Evolutionary conservation across 2,113 vertebrate species (phyloP), one percentile per base, ranked within the genome.

Genomic region (Sinocyclocheilus rhinocerous): DNA sequence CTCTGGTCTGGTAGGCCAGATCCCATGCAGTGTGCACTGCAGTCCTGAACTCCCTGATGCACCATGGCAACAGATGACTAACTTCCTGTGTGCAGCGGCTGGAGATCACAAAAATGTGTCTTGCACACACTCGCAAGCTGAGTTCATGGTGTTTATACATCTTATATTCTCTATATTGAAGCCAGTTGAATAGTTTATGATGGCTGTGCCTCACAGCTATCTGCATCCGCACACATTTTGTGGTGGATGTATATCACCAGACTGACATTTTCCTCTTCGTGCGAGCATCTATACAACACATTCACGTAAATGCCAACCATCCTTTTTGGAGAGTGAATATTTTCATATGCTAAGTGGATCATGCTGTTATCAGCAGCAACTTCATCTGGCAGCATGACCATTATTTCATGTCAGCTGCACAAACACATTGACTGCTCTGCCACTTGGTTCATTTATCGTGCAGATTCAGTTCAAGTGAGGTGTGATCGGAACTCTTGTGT

Each of bases 11-110:
- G 39, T 59, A 59, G 50, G 13, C 70, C 80, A 76, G 57, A 83
- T 73, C 15, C 15, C 42, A 83, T 52, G 81, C 63, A 52, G 81
- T 20, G 26, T 33, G 65, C 20, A 10, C 45, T 69, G 45, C 63
- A 70, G 63, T 83, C 80, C 61, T 33, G 24, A 73, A 76, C 80
- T 57, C 70, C 33, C 72, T 75, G 61, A 75, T 83, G 80, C 80
- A 86, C 50, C 85, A 86, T 55, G 73, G 80, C 85, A 86, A 83
- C 77, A 86, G 85, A 86, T 86, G 79, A 83, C 80, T 82, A 82
- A 70, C 79, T 81, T 86, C 69, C 81, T 82, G 85, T 81, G 78
- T 83, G 39, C 65, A 81, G 67, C 10, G 70, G 33, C 77, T 81
- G 10, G 26, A 82, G 67, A 86, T 81, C 45, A 26, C 52, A 57